Evolutionary conservation across 2,888 invertebrate genomes (phyloP), one percentile per base, ranked within the genome.

Genomic region (Hirtodrosophila alboralis): DNA sequence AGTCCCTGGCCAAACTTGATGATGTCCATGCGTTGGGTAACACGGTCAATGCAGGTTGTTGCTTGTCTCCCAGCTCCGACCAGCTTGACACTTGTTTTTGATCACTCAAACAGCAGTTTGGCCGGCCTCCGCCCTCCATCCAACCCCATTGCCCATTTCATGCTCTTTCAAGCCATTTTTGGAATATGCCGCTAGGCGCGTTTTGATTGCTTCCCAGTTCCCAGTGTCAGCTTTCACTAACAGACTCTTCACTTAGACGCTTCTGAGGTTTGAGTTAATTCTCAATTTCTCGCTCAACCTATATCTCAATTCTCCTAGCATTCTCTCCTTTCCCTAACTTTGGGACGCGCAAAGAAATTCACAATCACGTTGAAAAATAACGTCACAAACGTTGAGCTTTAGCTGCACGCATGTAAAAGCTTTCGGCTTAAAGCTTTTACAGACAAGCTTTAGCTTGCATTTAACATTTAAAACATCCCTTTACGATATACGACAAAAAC

Each of bases 191-290:
- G 21, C 49, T 16, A 56, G 72, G 51, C 59, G 49, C 49, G 31
- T 61, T 66, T 51, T 71, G 57, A 70, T 65, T 71, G 71, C 58
- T 31, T 36, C 41, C 28, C 28, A 10, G 43, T 27, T 23, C 1
- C 0, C 7, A 2, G 8, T 7, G 23, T 8, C 7, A 23, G 7
- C 8, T 23, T 23, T 23, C 23, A 23, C 23, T 6, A 7, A 3
- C n/a, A n/a, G 7, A 23, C 21, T 23, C 5, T 9, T 26, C 13
- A 23, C 13, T 8, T 23, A 14, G 13, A 10, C 13, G 3, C 34
- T 18, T 18, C 18, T 18, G 34, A 16, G n/a, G 9, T 1, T 23
- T 23, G 23, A 23, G 23, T 23, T 6, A 23, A 8, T 23, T 23
- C 23, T 23, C 18, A 18, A 18, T 23, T 23, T 8, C 1, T 8